Evolutionary conservation across 2,797 vertebrate genomes (phyloP).

Genomic region (Fistularia tabacaria): DNA sequence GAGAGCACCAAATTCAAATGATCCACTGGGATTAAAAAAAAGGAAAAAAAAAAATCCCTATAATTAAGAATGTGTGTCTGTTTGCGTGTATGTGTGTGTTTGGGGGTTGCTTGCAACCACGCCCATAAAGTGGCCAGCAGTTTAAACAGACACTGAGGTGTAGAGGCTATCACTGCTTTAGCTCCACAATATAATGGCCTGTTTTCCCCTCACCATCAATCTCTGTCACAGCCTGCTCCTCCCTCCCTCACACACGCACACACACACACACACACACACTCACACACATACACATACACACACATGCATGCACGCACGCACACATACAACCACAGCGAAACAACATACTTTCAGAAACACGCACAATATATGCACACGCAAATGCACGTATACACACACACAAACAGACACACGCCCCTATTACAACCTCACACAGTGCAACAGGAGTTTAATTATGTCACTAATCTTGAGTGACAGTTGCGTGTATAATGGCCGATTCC

Average conservation of each 20-base stretch:
- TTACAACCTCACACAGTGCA: slow-evolving; percentile 33
- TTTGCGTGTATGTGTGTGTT: slow-evolving; percentile 18
- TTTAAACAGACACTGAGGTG: slow-evolving; percentile 63
- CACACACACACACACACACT: slow-evolving; percentile 18
- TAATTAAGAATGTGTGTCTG: slow-evolving; percentile 27
- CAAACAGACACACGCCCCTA: not conserved
- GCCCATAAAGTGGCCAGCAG: slow-evolving; percentile 51
- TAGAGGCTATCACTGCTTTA: slow-evolving; percentile 64
- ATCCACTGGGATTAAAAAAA: slow-evolving; percentile 16
- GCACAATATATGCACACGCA: slow-evolving; percentile 1
- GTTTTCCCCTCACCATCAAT: slow-evolving; percentile 68
- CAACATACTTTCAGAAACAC: not conserved
- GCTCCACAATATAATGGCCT: slow-evolving; percentile 62
- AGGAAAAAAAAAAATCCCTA: slow-evolving; percentile 4
- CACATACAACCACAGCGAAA: slow-evolving; percentile 25
- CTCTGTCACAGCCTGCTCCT: slow-evolving; percentile 63
- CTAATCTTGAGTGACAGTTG: slow-evolving; percentile 74
- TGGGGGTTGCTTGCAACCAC: slow-evolving; percentile 44
- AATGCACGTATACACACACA: slow-evolving; percentile 14
- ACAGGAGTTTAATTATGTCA: slow-evolving; percentile 68
- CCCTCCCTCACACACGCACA: slow-evolving; percentile 28
- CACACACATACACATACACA: slow-evolving; percentile 28
- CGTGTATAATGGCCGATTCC: slow-evolving; percentile 66
- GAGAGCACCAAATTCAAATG: slow-evolving; percentile 1
- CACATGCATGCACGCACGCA: slow-evolving; percentile 3